Conservation (phyloP, 2,888 invertebrate genomes). For the Calliphora vomitoria region DNA sequence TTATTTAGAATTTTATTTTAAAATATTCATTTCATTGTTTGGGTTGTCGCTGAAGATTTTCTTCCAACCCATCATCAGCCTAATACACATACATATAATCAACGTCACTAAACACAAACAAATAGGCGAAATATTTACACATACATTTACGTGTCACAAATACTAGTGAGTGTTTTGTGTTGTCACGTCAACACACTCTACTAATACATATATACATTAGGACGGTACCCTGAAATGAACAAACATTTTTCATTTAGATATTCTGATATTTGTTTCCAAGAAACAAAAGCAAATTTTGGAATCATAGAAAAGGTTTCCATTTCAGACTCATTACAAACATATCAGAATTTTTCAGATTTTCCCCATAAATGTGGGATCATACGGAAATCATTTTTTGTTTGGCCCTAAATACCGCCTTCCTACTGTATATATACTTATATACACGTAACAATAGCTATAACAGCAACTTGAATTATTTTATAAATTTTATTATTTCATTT, state of each 20-base stretch:
- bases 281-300: too few species aligned
- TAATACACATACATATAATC: background rate
- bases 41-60: conserved; percentile 15
- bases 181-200: conserved; percentile 41
- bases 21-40: conserved; percentile 54
- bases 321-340: too few species aligned
- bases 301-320: too few species aligned
- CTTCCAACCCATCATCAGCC: background rate
- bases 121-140: background rate
- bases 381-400: too few species aligned
- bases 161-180: conserved; percentile 32
- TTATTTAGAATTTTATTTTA: conserved; percentile 51
- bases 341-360: too few species aligned
- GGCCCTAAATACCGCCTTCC: background rate
- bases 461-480: conserved; percentile 4
- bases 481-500: conserved; percentile 1
- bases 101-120: conserved; percentile 7
- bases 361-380: too few species aligned
- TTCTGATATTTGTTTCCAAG: too few species aligned
- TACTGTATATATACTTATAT: background rate
- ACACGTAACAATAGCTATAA: conserved; percentile 31
- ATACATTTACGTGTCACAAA: background rate
- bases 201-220: background rate
- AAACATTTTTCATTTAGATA: too few species aligned
- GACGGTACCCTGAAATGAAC: background rate